Percentiles rank a stretch among this genome's conserved stretches.
phyloP scores from a whole-genome alignment of 1,140 invertebrate species.

The Drosophila aff. region DNA sequence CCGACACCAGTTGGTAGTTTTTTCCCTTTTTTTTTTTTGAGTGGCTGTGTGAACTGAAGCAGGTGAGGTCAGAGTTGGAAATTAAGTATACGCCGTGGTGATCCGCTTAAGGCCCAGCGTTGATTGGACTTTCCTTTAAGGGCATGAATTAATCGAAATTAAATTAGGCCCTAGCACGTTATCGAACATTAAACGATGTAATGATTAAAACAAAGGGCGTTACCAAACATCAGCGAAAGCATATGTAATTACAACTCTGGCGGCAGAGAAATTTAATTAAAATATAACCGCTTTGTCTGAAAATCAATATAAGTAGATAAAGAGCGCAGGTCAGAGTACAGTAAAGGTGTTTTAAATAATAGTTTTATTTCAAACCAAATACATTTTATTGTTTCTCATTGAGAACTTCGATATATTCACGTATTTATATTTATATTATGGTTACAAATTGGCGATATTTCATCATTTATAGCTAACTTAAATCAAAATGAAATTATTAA shows the following conservation, averaged over 20 bases:
- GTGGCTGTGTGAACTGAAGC: background rate
- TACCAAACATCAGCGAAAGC: conserved; percentile 8
- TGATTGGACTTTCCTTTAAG: conserved; percentile 31
- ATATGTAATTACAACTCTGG: conserved; percentile 58
- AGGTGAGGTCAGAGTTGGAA: conserved; percentile 27
- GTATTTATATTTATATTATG: conserved; percentile 15
- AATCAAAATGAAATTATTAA: conserved; percentile 22
- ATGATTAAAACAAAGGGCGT: conserved; percentile 43
- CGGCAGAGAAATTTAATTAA: conserved; percentile 61
- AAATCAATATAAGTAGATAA: conserved; percentile 19
- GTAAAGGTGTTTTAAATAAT: conserved; percentile 6
- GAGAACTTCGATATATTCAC: conserved; percentile 31
- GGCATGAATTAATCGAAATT: conserved; percentile 45
- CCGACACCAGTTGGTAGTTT: background rate
- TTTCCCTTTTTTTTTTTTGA: background rate
- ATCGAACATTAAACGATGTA: conserved; percentile 53
- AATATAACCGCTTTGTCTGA: conserved; percentile 19
- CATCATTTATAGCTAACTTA: conserved; percentile 14
- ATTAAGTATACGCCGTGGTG: conserved; percentile 36
- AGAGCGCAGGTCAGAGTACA: background rate
- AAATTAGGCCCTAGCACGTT: conserved; percentile 47
- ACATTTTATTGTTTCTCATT: conserved; percentile 44
- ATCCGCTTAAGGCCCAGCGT: conserved; percentile 52
- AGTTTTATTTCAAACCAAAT: conserved; percentile 42
- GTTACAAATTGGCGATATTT: conserved; percentile 33